Conservation (phyloP, 2,113 vertebrate species). For the Trematocara zebra region DNA sequence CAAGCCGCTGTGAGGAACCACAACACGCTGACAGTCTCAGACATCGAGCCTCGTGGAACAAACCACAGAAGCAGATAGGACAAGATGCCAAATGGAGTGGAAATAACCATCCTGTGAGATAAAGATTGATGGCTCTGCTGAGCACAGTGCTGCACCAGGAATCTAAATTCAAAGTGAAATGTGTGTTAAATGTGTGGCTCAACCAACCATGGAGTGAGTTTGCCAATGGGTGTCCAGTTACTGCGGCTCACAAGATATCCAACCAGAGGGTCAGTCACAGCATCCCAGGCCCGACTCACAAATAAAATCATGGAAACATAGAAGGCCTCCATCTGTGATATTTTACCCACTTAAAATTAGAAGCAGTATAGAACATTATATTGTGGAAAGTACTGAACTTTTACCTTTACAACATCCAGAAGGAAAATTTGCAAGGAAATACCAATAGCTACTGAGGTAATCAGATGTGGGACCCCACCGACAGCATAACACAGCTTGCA, state of each 20-base stretch:
- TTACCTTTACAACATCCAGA: slow-evolving; percentile 73
- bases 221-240: slow-evolving; percentile 51
- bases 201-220: slow-evolving; percentile 63
- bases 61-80: slow-evolving; percentile 72
- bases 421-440: slow-evolving; percentile 77
- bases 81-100: slow-evolving; percentile 61
- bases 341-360: neutral
- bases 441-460: slow-evolving; percentile 49
- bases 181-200: neutral
- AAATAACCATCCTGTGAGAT: slow-evolving; percentile 54
- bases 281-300: slow-evolving; percentile 71
- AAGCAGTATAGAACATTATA: neutral
- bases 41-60: slow-evolving; percentile 34
- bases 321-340: slow-evolving; percentile 62
- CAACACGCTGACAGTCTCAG: slow-evolving; percentile 50
- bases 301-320: slow-evolving; percentile 70
- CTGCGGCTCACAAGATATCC: slow-evolving; percentile 75
- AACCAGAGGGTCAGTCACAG: slow-evolving; percentile 69
- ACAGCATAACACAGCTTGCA: slow-evolving; percentile 70
- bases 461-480: slow-evolving; percentile 68
- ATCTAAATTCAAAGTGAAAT: neutral
- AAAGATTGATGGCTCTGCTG: neutral
- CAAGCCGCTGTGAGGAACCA: slow-evolving; percentile 71
- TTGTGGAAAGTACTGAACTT: neutral
- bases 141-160: neutral